Base-by-base conservation (phyloP, 2,113 vertebrate species). In the Daphoenositta chrysoptera region DNA sequence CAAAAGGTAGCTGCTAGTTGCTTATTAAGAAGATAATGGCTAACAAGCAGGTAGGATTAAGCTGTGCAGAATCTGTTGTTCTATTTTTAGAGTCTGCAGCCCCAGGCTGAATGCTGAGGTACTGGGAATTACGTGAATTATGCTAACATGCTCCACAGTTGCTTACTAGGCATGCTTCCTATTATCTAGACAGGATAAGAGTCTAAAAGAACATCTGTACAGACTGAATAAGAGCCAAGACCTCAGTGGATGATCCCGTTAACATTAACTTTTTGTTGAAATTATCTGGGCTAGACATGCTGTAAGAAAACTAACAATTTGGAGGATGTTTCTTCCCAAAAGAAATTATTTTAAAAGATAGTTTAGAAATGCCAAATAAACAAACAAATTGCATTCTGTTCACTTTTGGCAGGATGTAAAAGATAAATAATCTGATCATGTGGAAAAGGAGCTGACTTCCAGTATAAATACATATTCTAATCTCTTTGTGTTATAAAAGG, bases 371-470 rank as follows among this genome's bases (percentile, higher is more conserved):
- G 92, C 91, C 79, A 96, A 96, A 91, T 83, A 97, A 97, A 97
- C 91, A 97, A 97, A 96, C 70, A 96, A 96, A 96, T 86, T 91
- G 94, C 97, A 95, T 97, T 97, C 93, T 93, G 93, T 92, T 96
- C 79, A 58, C 92, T 96, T 96, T 92, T 95, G 97, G 97, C 48
- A 89, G 96, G 95, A 96, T 93, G 94, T 71, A 95, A 96, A 96
- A 97, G 96, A 97, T 96, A 97, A 97, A 97, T 96, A 97, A 96
- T 78, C 96, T 96, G 98, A 97, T 93, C 93, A 58, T 63, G 83
- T 97, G 92, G 90, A 96, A 93, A 92, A 97, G 94, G 93, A 98
- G 91, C 92, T 97, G 89, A 97, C 96, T 97, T 98, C 96, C 97
- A 96, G 70, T 83, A 71, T 31, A 90, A 96, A 96, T 88, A 95